A percentile compares a stretch with the other conserved stretches of the same genome.
Evolutionary conservation across 2,797 vertebrate species (phyloP).

Genomic region (Danio jaintianensis): DNA sequence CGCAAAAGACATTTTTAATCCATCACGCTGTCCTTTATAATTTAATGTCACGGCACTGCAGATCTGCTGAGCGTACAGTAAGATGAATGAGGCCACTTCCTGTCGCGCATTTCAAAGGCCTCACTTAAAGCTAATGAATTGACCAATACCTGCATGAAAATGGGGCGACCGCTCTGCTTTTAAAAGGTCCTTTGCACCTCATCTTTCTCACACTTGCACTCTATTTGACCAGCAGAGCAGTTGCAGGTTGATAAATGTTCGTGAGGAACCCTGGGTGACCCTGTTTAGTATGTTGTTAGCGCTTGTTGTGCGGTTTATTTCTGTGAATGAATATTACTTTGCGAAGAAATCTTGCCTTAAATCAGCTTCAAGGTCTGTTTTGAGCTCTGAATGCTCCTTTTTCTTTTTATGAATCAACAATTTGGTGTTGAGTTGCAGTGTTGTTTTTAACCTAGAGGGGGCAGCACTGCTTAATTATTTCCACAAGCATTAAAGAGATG

Average conservation of each 20-base stretch:
- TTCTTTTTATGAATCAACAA: background rate
- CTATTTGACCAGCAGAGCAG: conserved; percentile 5
- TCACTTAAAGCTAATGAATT: conserved; percentile 52
- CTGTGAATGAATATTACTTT: background rate
- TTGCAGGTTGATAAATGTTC: conserved; percentile 19
- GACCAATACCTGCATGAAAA: conserved; percentile 37
- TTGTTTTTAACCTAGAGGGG: conserved; percentile 32
- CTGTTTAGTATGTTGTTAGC: conserved; percentile 16
- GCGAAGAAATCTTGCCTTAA: background rate
- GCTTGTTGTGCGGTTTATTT: background rate
- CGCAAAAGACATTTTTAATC: conserved; percentile 49
- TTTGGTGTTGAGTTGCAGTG: background rate
- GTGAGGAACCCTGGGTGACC: conserved; percentile 8
- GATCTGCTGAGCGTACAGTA: conserved; percentile 44
- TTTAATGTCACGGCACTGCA: conserved; percentile 41
- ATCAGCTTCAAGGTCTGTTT: background rate
- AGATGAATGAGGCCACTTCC: conserved; percentile 38
- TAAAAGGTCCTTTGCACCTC: conserved; percentile 26
- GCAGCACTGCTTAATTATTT: conserved; percentile 41
- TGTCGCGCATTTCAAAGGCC: conserved; percentile 11
- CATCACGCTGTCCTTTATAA: conserved; percentile 45
- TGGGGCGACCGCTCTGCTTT: background rate
- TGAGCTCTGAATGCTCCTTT: background rate
- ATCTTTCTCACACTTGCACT: conserved; percentile 26
- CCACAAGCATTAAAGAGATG: background rate